phyloP scores from a whole-genome alignment of 2,888 invertebrate genomes.

The Acleris cristana region DNA sequence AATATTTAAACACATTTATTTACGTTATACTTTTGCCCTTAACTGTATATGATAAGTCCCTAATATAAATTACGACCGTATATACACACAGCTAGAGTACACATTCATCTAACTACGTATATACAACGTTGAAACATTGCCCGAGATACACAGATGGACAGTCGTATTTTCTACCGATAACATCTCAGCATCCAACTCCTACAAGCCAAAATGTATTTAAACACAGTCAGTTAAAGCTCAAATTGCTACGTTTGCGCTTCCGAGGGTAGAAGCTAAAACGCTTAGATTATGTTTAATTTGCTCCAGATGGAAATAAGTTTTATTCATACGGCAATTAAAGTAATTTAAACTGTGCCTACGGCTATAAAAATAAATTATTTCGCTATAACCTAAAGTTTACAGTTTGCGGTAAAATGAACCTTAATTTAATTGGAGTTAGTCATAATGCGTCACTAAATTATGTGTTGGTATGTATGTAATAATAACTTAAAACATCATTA shows the following conservation, averaged over 20 bases:
- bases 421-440: too few species aligned
- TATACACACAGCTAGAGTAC: background rate
- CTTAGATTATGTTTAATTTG: conserved; percentile 20
- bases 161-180: conserved; percentile 24
- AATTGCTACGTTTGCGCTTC: background rate
- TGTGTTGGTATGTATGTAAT: too few species aligned
- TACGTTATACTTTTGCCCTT: too few species aligned
- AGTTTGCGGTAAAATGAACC: too few species aligned
- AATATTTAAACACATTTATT: too few species aligned
- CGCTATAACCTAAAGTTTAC: too few species aligned
- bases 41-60: too few species aligned
- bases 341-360: conserved; percentile 10
- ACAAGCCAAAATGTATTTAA: conserved; percentile 1
- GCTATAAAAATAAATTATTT: background rate
- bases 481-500: too few species aligned
- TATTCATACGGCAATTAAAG: conserved; percentile 16
- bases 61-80: background rate
- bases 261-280: conserved; percentile 6
- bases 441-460: too few species aligned
- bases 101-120: background rate
- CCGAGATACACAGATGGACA: conserved; percentile 24
- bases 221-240: background rate
- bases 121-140: conserved; percentile 21
- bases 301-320: conserved; percentile 14
- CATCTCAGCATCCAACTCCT: conserved; percentile 23